Evolutionary conservation across 1,140 invertebrate genomes (phyloP), one percentile per base, ranked within the genome.

Genomic region (Brachionus angularis): DNA sequence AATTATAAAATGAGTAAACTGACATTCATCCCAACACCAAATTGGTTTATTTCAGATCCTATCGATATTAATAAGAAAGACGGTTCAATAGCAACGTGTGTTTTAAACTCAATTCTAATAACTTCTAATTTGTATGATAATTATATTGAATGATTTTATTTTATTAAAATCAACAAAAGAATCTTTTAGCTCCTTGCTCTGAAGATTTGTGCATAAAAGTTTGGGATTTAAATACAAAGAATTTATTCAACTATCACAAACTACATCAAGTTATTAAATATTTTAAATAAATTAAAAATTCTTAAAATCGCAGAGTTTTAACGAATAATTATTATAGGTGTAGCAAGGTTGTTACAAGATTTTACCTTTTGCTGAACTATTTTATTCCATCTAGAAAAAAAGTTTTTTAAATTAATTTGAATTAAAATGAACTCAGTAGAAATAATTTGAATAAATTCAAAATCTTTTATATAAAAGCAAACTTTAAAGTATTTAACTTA

Each of bases 1-100:
- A n/a, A n/a, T n/a, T n/a, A n/a, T n/a, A 58, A 58, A 42, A 58
- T 39, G 53, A 58, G 18, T 58, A 42, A 67, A 36, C 33, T 67
- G 1, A 67, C 47, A 16, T 50, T 67, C 18, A 21, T 67, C 4
- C 42, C 42, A 31, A 67, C 62, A 12, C 42, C 62, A 3, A 67
- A 67, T 23, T 67, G 62, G 62, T 67, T 67, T 12, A 29, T 50
- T 10, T 67, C 62, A 8, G 29, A 18, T 16, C 10, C 62, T 21
- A 33, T 14, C 16, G 62, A 67, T 34, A 5, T 67, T 5, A 47
- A 50, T 23, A 46, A 18, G 3, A 18, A 29, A 36, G 42, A 46
- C 18, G 31, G n/a, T 21, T 21, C 25, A 3, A 4, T 67, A 2
- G 62, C 62, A 8, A 46, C 47, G 36, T 67, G 42, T 21, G 62